Percentiles rank a stretch among this genome's conserved stretches.
phyloP scores from a whole-genome alignment of 2,113 vertebrate species.

The Pardalotus punctatus region DNA sequence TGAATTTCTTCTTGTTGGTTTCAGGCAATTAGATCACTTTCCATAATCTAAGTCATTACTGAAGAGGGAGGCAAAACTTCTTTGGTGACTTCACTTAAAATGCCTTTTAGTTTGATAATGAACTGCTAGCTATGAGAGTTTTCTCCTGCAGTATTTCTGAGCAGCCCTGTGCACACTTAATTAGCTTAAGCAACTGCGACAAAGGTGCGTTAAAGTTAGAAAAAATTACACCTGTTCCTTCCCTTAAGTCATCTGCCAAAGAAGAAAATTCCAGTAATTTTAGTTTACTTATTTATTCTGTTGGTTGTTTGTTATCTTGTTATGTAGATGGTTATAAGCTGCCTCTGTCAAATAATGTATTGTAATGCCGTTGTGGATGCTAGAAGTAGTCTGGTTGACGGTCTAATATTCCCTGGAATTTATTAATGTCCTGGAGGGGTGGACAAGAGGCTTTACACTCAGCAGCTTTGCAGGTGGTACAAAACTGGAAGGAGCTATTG shows the following conservation, averaged over 20 bases:
- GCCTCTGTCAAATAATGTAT: background rate
- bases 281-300: background rate
- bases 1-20: background rate
- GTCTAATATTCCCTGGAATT: background rate
- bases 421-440: background rate
- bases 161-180: background rate
- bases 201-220: background rate
- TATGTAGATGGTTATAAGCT: background rate
- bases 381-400: background rate
- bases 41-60: background rate
- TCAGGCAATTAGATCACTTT: background rate
- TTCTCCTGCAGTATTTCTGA: background rate
- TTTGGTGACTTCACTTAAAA: background rate
- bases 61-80: background rate
- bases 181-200: background rate
- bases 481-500: background rate
- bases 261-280: background rate
- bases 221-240: background rate
- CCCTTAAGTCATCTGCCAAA: background rate
- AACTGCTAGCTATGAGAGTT: background rate
- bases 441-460: background rate
- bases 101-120: background rate
- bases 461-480: background rate
- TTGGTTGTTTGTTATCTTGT: background rate
- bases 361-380: background rate